phyloP scores from a whole-genome alignment of 2,888 invertebrate genomes.

The Trissolcus japonicus region DNA sequence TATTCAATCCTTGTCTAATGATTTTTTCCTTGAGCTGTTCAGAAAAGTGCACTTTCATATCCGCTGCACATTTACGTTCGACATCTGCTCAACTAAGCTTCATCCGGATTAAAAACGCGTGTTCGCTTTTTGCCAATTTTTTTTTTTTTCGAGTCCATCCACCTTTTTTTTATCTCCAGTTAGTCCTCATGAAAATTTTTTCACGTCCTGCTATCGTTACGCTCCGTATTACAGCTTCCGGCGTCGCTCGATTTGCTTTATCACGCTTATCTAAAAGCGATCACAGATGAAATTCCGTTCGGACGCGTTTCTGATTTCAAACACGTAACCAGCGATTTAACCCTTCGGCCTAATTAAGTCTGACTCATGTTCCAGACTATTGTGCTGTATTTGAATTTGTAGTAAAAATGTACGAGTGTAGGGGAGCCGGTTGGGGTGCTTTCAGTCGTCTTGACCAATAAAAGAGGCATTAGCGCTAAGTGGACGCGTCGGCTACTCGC shows the following conservation, averaged over 20 bases:
- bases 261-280: slow-evolving; percentile 49
- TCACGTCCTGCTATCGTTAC: slow-evolving; percentile 35
- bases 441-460: slow-evolving; percentile 71
- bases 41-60: slow-evolving; percentile 46
- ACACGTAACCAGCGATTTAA: background rate
- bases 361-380: background rate
- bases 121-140: slow-evolving; percentile 69
- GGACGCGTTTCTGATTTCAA: slow-evolving; percentile 22
- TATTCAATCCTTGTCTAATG: slow-evolving; percentile 16
- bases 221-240: slow-evolving; percentile 28
- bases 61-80: slow-evolving; percentile 39
- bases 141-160: slow-evolving; percentile 65
- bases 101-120: slow-evolving; percentile 72
- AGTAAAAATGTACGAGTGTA: background rate
- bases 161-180: slow-evolving; percentile 62
- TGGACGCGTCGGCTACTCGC: slow-evolving; percentile 69
- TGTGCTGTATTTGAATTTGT: slow-evolving; percentile 12
- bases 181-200: slow-evolving; percentile 62
- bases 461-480: slow-evolving; percentile 73
- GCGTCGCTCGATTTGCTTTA: slow-evolving; percentile 33
- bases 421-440: slow-evolving; percentile 33
- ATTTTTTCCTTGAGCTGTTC: slow-evolving; percentile 58
- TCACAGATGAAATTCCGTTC: slow-evolving; percentile 42
- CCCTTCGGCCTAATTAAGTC: slow-evolving; percentile 20
- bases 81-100: slow-evolving; percentile 70